Conservation (phyloP, 2,113 vertebrate species). For the Macaca fascicularis region DNA sequence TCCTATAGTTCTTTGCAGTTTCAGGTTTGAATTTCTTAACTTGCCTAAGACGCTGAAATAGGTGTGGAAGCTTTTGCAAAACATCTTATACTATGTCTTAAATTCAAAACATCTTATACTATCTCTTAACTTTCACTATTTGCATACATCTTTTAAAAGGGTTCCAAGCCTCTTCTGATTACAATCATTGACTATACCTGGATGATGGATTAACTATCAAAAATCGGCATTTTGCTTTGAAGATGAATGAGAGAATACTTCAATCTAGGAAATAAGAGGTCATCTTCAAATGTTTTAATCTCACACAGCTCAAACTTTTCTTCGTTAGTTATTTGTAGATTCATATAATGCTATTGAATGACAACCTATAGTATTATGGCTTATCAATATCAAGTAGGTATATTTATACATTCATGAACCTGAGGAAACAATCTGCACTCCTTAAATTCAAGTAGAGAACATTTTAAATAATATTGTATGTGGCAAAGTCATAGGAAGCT, state of each 20-base stretch:
- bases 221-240: background rate
- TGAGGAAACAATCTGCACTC: background rate
- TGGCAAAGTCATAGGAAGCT: background rate
- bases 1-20: background rate
- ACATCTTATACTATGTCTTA: background rate
- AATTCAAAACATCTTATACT: background rate
- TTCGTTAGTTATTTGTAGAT: background rate
- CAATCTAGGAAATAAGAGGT: background rate
- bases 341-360: background rate
- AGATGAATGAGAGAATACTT: background rate
- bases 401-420: background rate
- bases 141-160: background rate
- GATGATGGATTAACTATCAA: background rate
- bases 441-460: background rate
- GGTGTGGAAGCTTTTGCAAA: background rate
- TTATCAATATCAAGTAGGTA: background rate
- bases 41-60: background rate
- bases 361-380: background rate
- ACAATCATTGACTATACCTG: background rate
- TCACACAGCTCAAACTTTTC: background rate
- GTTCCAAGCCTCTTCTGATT: background rate
- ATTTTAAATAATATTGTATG: background rate
- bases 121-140: background rate
- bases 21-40: background rate
- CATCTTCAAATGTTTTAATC: background rate